These are phyloP conservation scores for Choloepus hoffmanni DNA, from an alignment of 2,113 vertebrate species.

Conservation along the genomic window DNA sequence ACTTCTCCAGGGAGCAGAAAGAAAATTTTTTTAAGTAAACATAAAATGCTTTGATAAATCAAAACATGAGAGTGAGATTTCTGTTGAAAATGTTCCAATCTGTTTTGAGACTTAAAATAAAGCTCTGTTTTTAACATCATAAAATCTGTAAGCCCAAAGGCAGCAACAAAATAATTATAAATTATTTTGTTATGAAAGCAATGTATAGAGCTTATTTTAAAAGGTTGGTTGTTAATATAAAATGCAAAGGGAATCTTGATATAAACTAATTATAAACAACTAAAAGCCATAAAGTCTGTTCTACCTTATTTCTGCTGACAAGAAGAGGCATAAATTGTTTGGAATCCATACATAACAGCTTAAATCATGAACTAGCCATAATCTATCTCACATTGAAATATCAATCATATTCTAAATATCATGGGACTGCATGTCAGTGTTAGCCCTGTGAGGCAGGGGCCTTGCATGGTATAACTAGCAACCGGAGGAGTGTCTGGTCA, in stretches of 20 bases:
- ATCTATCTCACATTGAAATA: not conserved
- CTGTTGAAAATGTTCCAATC: constrained; percentile 69
- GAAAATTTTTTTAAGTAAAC: constrained; percentile 82
- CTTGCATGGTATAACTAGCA: not conserved
- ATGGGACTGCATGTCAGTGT: not conserved
- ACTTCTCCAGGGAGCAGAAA: constrained; percentile 85
- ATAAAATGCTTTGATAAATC: constrained; percentile 86
- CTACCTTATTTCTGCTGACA: constrained; percentile 58
- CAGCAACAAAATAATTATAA: constrained; percentile 67
- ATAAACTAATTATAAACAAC: constrained; percentile 75
- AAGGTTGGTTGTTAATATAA: constrained; percentile 70
- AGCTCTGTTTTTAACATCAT: constrained; percentile 74
- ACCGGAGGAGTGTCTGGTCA: not conserved
- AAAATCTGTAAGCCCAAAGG: constrained; percentile 79
- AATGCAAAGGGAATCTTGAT: constrained; percentile 64
- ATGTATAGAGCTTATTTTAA: constrained; percentile 65
- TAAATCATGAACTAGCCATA: constrained; percentile 27
- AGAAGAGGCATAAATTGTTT: constrained; percentile 7
- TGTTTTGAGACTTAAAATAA: constrained; percentile 79
- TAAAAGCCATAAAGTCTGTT: constrained; percentile 65
- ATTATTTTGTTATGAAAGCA: constrained; percentile 70
- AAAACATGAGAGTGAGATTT: constrained; percentile 86
- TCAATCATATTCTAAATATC: not conserved
- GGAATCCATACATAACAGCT: not conserved
- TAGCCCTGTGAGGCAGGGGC: not conserved